Conservation (phyloP, 2,113 vertebrate species). For the Pan paniscus region DNA sequence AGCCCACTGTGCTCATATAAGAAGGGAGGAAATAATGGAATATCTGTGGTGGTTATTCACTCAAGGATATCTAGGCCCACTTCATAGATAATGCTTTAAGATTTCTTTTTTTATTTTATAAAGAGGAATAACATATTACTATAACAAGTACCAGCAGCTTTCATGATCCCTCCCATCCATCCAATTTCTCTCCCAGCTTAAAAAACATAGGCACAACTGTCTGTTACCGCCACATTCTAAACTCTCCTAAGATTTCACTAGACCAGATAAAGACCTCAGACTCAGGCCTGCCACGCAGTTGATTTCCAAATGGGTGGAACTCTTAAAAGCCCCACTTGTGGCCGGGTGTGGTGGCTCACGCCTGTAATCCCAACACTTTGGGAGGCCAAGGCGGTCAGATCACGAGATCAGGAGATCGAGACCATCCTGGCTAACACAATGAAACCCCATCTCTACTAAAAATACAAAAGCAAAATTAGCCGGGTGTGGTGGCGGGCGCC, state of each 20-base stretch:
- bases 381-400: too few relatives aligned
- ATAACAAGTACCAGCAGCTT: neutral
- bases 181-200: neutral
- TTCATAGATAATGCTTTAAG: neutral
- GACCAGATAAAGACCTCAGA: neutral
- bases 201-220: neutral
- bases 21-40: neutral
- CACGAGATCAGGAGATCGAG: too few relatives aligned
- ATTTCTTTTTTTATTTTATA: neutral
- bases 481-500: too few relatives aligned
- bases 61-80: neutral
- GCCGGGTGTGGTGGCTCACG: too few relatives aligned
- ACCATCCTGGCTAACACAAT: too few relatives aligned
- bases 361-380: too few relatives aligned
- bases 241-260: neutral
- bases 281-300: neutral
- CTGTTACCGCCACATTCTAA: neutral
- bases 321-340: neutral
- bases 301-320: neutral
- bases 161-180: neutral
- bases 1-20: neutral
- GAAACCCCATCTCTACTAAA: too few relatives aligned
- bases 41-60: neutral
- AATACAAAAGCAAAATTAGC: too few relatives aligned
- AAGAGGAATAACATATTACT: neutral